Conservation (phyloP, 2,888 invertebrate species). For the Ectobius pallidus region DNA sequence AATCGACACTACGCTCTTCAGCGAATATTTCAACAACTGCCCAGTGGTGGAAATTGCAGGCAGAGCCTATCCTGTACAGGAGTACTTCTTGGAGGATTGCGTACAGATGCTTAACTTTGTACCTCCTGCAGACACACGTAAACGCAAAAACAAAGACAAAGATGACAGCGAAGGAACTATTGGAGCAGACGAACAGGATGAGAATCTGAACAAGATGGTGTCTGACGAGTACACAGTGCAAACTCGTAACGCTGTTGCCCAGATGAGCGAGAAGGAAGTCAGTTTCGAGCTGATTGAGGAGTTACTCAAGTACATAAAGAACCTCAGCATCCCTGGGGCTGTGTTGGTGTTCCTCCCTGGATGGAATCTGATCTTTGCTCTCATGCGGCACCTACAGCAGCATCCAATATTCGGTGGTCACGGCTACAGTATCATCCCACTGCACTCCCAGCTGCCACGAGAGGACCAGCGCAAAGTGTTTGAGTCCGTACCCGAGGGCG, state of each 20-base stretch:
- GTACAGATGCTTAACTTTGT: conserved; percentile 85
- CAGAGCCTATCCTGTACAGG: conserved; percentile 81
- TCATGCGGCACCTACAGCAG: conserved; percentile 83
- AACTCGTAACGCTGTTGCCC: conserved; percentile 73
- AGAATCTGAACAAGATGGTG: conserved; percentile 75
- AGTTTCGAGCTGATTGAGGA: conserved; percentile 92
- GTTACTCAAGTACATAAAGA: conserved; percentile 65
- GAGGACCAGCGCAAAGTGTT: conserved; percentile 96
- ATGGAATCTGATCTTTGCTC: conserved; percentile 94
- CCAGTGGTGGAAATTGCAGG: conserved; percentile 92
- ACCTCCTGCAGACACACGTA: conserved; percentile 75
- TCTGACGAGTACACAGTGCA: conserved; percentile 51
- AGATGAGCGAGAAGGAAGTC: conserved; percentile 88
- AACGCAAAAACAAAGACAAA: conserved; percentile 63
- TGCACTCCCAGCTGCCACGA: conserved; percentile 97
- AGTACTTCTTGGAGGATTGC: conserved; percentile 91
- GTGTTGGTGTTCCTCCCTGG: conserved; percentile 94
- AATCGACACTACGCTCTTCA: conserved; percentile 92
- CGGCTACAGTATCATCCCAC: conserved; percentile 80
- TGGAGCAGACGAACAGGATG: conserved; percentile 65
- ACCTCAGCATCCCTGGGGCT: conserved; percentile 75
- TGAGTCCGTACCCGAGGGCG: conserved; percentile 78
- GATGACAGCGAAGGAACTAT: conserved; percentile 66
- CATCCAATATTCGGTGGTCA: conserved; percentile 69
- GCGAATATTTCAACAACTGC: conserved; percentile 88